These are phyloP conservation scores for Grammomys dolichurus DNA, from an alignment of 2,113 vertebrate genomes.

Conservation along the genomic window DNA sequence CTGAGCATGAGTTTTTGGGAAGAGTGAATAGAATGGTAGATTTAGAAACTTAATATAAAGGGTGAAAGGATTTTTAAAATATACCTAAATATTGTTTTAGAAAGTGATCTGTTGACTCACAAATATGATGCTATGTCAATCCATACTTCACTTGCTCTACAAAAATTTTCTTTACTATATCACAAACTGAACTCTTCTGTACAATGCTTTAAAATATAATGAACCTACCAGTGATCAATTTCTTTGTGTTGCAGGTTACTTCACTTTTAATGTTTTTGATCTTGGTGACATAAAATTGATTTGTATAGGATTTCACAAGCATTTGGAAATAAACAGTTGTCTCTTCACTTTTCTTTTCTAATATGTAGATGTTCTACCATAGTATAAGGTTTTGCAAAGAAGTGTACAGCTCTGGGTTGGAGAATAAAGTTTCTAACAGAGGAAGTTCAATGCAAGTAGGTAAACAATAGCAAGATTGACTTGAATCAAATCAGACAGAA, in stretches of 20 bases:
- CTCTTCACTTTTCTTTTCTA: constrained; percentile 23
- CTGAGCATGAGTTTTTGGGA: background rate
- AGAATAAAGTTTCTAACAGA: background rate
- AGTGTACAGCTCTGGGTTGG: background rate
- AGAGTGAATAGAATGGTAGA: background rate
- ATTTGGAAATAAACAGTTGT: background rate
- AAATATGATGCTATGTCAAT: background rate
- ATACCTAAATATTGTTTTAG: background rate
- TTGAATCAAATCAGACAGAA: background rate
- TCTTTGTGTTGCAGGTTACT: background rate
- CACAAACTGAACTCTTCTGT: background rate
- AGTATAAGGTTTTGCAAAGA: background rate
- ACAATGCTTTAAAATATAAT: background rate
- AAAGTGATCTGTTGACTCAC: background rate
- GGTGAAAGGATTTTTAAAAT: constrained; percentile 16
- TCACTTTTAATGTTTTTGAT: background rate
- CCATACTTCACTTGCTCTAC: background rate
- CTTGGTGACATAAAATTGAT: constrained; percentile 18
- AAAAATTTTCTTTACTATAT: constrained; percentile 6
- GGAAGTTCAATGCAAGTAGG: constrained; percentile 17
- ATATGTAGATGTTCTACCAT: background rate
- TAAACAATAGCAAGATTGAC: background rate
- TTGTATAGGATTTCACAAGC: background rate
- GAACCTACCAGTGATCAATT: background rate
- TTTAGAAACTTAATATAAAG: constrained; percentile 28